Evolutionary conservation across 1,140 invertebrate species (phyloP).

Genomic region (Drosophila navojoa): DNA sequence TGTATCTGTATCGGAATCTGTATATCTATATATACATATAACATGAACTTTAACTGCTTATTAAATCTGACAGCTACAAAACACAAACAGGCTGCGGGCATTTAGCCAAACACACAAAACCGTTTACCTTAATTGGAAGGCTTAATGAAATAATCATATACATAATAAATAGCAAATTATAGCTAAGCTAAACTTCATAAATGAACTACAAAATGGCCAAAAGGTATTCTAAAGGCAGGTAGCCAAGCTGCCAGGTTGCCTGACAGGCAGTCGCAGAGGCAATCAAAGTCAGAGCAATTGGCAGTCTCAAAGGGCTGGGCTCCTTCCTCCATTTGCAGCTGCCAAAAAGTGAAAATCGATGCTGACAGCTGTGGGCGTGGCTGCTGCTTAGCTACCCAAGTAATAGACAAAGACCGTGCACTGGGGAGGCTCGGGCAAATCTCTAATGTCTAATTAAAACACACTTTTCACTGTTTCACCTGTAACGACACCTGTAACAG

Average conservation of each 20-base stretch:
- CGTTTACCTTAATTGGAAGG: conserved; percentile 16
- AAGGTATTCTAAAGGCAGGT: conserved; percentile 3
- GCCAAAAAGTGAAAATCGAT: conserved; percentile 40
- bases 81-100: not conserved
- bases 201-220: conserved; percentile 10
- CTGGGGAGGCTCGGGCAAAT: conserved; percentile 30
- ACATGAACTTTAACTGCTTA: not conserved
- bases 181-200: conserved; percentile 25
- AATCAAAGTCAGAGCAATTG: conserved; percentile 50
- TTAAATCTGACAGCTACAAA: not conserved
- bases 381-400: conserved; percentile 31
- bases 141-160: conserved; percentile 43
- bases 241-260: not conserved
- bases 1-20: too few relatives aligned
- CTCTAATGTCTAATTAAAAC: conserved; percentile 64
- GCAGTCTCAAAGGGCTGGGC: conserved; percentile 23
- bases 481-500: conserved; percentile 8
- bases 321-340: conserved; percentile 21
- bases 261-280: conserved; percentile 8
- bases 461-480: conserved; percentile 20
- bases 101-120: conserved; percentile 17
- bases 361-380: conserved; percentile 21
- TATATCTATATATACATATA: too few relatives aligned
- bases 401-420: conserved; percentile 41
- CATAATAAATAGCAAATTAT: conserved; percentile 23